These are phyloP conservation scores for Eupeodes latifasciatus DNA, from an alignment of 2,888 invertebrate genomes.

Conservation along the genomic window DNA sequence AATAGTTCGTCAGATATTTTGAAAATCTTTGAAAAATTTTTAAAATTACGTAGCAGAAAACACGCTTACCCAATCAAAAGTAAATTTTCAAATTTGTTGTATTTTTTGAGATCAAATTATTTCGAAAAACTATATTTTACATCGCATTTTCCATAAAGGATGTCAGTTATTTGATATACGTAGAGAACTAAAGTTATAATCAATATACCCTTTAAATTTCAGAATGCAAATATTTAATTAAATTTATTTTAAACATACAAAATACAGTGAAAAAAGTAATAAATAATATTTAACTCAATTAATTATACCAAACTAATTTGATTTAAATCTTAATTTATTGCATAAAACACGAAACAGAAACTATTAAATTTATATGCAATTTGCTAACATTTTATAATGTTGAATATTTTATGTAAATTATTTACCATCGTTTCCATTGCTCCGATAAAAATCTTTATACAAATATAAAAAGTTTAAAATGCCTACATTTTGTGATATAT, in stretches of 20 bases:
- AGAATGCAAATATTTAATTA: neutral
- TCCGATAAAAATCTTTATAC: conserved; percentile 9
- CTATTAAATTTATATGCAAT: conserved; percentile 17
- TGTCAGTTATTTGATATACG: too few species aligned
- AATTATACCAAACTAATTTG: conserved; percentile 45
- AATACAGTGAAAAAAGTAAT: conserved; percentile 12
- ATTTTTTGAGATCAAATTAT: neutral
- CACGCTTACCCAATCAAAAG: too few species aligned
- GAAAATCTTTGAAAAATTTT: too few species aligned
- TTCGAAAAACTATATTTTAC: too few species aligned
- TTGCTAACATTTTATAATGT: neutral
- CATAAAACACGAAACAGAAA: neutral
- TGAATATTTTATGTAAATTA: conserved; percentile 15
- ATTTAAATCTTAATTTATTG: conserved; percentile 52
- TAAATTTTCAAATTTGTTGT: neutral
- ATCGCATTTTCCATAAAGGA: too few species aligned
- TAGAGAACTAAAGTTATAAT: too few species aligned
- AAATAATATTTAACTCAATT: conserved; percentile 56
- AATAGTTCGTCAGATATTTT: too few species aligned
- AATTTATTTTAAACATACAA: neutral
- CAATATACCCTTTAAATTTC: neutral
- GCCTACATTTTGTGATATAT: neutral
- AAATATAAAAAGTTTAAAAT: neutral
- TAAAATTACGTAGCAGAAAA: too few species aligned
- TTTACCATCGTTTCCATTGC: neutral